Evolutionary conservation across 2,797 vertebrate species (phyloP), one percentile per base, ranked within the genome.

Genomic region (Gila robusta): DNA sequence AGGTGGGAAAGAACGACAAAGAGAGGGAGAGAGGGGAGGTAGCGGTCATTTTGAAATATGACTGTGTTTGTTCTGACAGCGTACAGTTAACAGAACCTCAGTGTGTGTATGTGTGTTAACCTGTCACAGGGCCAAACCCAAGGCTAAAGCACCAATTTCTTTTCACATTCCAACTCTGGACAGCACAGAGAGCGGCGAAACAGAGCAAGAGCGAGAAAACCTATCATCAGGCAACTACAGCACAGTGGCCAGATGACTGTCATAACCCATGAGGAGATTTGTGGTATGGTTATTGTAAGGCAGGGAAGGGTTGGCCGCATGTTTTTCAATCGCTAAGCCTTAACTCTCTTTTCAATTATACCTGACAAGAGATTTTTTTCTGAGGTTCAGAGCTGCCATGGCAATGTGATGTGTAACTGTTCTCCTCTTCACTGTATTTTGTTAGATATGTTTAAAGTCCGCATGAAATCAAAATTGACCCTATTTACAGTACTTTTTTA

Each of bases 111-210:
- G 62, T 52, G 83, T 84, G 74, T 72, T 88, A 76, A 85, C 79
- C 89, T 54, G 88, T 90, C 89, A 90, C 70, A 78, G 84, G 84
- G 83, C 79, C 83, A 37, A 82, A 84, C 69, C 72, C 84, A 90
- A 90, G 90, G 90, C 90, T 89, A 88, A 85, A 90, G 88, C 79
- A 66, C 85, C 89, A 83, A 90, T 91, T 91, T 88, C 71, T 91
- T 89, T 87, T 88, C 80, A 82, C 81, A 89, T 79, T 84, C 28
- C 54, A 80, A 28, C 80, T 12, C 71, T 70, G 74, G 62, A 82
- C 62, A 82, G 56, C 71, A 82, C 39, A 81, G 59, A 81, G 69
- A 85, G 72, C 76, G 0, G 54, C 0, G 10, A 73, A 28, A 67
- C 41, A 64, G 54, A 80, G 78, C 44, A 21, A 79, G 37, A 80